Percentiles rank a stretch among this genome's conserved stretches.
Evolutionary conservation across 23 tunicate genomes (phyloP).

Genomic region (Trididemnum miniatum): DNA sequence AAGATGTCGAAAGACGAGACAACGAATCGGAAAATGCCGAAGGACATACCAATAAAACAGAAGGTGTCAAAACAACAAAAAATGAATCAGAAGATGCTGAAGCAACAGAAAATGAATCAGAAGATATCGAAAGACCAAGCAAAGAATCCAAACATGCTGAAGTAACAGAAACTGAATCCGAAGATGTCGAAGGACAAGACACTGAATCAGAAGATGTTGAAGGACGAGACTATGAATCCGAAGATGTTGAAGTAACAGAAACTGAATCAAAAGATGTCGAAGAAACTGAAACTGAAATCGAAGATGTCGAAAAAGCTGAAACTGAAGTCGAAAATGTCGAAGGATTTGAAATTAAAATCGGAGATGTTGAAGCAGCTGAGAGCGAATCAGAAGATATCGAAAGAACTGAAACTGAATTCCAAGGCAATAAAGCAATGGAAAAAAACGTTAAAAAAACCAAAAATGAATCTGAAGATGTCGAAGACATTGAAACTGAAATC

Average conservation of each 20-base stretch:
- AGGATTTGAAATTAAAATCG: neutral
- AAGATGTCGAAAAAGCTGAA: neutral
- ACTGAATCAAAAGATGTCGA: neutral
- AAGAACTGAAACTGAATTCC: neutral
- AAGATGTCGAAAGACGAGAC: neutral
- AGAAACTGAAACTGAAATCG: neutral
- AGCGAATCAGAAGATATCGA: slow-evolving; percentile 9
- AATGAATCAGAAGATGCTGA: neutral
- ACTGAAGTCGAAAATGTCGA: neutral
- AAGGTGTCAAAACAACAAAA: neutral
- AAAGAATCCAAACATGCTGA: neutral
- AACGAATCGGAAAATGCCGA: neutral
- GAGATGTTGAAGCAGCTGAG: slow-evolving; percentile 14
- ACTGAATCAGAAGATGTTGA: neutral
- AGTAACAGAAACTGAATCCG: neutral
- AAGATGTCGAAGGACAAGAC: neutral
- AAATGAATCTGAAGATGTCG: slow-evolving; percentile 12
- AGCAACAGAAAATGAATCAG: neutral
- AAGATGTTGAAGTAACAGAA: neutral
- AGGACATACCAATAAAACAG: neutral
- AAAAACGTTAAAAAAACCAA: neutral
- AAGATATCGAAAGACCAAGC: neutral
- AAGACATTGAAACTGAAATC: slow-evolving; percentile 23
- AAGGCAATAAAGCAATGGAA: neutral
- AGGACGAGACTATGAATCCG: neutral